Percentiles rank a stretch among this genome's conserved stretches.
phyloP scores from a whole-genome alignment of 2,797 vertebrate genomes.

The Babyrousa celebensis region DNA sequence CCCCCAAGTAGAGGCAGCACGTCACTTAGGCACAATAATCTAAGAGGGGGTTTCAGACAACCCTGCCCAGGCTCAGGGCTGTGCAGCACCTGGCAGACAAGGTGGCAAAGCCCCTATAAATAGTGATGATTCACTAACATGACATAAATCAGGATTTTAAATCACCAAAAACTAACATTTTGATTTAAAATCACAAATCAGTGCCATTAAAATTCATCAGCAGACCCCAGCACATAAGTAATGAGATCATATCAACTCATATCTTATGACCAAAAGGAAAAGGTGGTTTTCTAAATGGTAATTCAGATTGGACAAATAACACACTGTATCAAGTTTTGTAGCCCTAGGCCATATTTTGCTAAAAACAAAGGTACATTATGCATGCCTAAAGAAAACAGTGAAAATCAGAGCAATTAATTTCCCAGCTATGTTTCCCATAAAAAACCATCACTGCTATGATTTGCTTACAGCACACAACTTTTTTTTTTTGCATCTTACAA shows the following conservation, averaged over 20 bases:
- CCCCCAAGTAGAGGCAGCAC: not conserved
- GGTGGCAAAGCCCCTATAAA: constrained; percentile 64
- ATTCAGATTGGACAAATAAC: constrained; percentile 67
- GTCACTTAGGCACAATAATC: not conserved
- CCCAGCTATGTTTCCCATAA: constrained; percentile 79
- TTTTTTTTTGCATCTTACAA: constrained; percentile 69
- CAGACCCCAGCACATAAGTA: not conserved
- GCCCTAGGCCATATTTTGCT: constrained; percentile 78
- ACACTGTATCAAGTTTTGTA: constrained; percentile 61
- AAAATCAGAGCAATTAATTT: constrained; percentile 84
- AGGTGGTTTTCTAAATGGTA: not conserved
- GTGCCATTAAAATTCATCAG: constrained; percentile 62
- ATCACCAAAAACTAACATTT: constrained; percentile 63
- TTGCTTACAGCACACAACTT: constrained; percentile 55
- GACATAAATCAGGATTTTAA: constrained; percentile 78
- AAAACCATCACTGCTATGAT: constrained; percentile 61
- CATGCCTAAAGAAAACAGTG: constrained; percentile 80
- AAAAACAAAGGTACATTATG: constrained; percentile 86
- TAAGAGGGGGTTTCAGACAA: constrained; percentile 14
- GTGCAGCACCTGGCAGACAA: constrained; percentile 65
- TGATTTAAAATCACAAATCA: constrained; percentile 73
- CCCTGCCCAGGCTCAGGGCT: not conserved
- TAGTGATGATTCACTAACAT: constrained; percentile 75
- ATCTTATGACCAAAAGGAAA: constrained; percentile 47
- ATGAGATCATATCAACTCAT: not conserved